Base-by-base conservation (phyloP, 30 jellyfish, hydroid and myxozoan genomes). In the Hydra vulgaris region DNA sequence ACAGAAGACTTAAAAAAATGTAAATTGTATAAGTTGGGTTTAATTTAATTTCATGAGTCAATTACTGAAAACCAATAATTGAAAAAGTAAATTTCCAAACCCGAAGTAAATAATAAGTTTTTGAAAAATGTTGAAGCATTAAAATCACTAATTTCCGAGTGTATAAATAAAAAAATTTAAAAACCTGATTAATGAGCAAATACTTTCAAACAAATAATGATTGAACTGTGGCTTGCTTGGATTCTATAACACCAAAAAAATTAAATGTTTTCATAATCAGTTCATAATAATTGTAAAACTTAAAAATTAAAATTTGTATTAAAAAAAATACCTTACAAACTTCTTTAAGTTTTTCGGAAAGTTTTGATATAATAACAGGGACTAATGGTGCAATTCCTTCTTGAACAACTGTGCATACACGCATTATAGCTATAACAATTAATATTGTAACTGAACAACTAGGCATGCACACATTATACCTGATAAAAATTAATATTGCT, bases 221-320 rank as follows among this genome's bases (percentile, higher is more conserved):
- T 91, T 91, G 77, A 91, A 91, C 72, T 91, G 98, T 21, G 98
- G 98, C 84, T 91, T 91, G 95, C 95, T 91, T 19, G 98, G 98
- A 53, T 91, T 91, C 98, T 91, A 74, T 25, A 78, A 81, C 67
- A 23, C 8, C 56, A 61, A 20, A 21, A 23, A 75, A 0, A 26
- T 21, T 17, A 56, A 17, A 17, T n/a, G 72, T 56, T n/a, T 17
- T 56, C n/a, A n/a, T 56, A n/a, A 17, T n/a, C 18, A 56, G n/a
- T n/a, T 17, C 72, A 17, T 56, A n/a, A n/a, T n/a, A n/a, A n/a
- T n/a, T n/a, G n/a, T n/a, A n/a, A n/a, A n/a, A n/a, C n/a, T n/a
- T n/a, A n/a, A n/a, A n/a, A n/a, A n/a, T n/a, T n/a, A n/a, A n/a
- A n/a, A n/a, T n/a, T n/a, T n/a, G n/a, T n/a, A n/a, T n/a, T n/a